Conservation (phyloP, 2,888 invertebrate genomes). For the Margaritifera margaritifera region DNA sequence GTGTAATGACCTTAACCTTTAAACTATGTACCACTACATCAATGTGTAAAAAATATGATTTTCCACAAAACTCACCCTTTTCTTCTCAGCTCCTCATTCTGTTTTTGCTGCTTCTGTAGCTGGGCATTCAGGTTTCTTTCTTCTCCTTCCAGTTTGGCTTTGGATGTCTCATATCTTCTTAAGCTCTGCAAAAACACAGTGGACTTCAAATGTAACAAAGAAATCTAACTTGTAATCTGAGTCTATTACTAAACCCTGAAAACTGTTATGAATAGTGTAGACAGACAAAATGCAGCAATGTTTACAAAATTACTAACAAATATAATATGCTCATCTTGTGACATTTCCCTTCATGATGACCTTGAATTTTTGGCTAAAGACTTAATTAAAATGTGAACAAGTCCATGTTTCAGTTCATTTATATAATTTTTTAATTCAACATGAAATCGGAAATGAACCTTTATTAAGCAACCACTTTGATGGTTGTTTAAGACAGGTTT, state of each 20-base stretch:
- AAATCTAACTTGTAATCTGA: neutral
- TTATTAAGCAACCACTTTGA: too few relatives aligned
- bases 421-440: too few relatives aligned
- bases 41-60: neutral
- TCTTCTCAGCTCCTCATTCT: conserved; percentile 56
- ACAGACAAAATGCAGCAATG: neutral
- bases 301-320: neutral
- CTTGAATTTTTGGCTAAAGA: too few relatives aligned
- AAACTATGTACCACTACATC: neutral
- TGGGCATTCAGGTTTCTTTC: conserved; percentile 57
- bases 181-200: conserved; percentile 49
- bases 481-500: too few relatives aligned
- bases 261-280: neutral
- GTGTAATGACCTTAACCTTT: neutral
- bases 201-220: too few relatives aligned
- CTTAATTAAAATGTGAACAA: too few relatives aligned
- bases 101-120: conserved; percentile 54
- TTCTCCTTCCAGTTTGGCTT: conserved; percentile 61
- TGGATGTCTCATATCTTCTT: conserved; percentile 58
- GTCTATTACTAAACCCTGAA: neutral
- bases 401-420: too few relatives aligned
- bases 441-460: too few relatives aligned
- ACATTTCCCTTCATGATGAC: neutral
- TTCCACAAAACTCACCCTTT: conserved; percentile 47
- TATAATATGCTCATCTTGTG: neutral